Conservation (phyloP, 2,797 vertebrate species). For the Tiaroga cobitis region DNA sequence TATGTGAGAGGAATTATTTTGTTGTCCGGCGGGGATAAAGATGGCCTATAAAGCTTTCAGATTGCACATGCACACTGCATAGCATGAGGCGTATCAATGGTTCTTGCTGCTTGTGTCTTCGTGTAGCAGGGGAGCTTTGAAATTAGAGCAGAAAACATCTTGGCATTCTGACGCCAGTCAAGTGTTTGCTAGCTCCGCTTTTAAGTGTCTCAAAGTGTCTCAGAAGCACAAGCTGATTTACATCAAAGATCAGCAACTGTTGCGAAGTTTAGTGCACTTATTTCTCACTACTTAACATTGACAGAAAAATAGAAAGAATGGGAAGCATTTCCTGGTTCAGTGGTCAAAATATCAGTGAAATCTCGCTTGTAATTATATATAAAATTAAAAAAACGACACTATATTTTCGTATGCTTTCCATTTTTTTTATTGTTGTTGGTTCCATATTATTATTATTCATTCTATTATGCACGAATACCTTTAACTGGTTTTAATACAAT, state of each 20-base stretch:
- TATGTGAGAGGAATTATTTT: slow-evolving; percentile 26
- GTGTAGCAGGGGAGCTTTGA: neutral
- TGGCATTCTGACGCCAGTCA: neutral
- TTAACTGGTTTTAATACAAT: neutral
- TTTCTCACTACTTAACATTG: neutral
- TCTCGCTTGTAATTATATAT: neutral
- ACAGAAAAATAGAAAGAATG: neutral
- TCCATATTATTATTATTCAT: neutral
- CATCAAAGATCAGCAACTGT: slow-evolving; percentile 11
- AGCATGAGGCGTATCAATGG: neutral
- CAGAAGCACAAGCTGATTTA: slow-evolving; percentile 14
- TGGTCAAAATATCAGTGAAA: neutral
- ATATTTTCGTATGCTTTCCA: neutral
- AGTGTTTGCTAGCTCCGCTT: slow-evolving; percentile 6
- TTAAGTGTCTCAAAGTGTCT: slow-evolving; percentile 21
- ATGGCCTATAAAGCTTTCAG: slow-evolving; percentile 26
- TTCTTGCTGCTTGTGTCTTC: neutral
- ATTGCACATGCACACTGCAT: neutral
- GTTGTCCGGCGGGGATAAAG: neutral
- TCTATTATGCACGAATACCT: neutral
- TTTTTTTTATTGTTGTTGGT: neutral
- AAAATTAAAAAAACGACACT: neutral
- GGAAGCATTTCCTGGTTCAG: neutral
- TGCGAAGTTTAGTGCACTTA: neutral
- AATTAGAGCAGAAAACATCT: slow-evolving; percentile 34